A percentile compares a stretch with the other conserved stretches of the same genome.
Conservation (phyloP, 2,888 invertebrate species). For the Orchestes rusci region DNA sequence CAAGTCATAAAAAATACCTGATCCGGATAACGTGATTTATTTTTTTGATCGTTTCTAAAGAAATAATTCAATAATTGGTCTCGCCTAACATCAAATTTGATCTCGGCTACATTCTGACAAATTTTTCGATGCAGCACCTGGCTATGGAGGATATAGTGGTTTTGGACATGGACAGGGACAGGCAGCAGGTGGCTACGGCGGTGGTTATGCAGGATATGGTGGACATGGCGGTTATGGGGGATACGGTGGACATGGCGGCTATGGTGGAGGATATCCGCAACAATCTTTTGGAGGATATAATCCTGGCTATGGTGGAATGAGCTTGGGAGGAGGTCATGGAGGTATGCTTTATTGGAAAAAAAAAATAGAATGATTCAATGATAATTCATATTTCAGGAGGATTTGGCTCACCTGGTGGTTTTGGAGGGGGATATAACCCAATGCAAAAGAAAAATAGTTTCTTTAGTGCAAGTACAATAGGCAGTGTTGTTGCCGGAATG, state of each 20-base stretch:
- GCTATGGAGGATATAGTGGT: constrained; percentile 10
- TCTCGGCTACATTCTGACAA: too few species aligned
- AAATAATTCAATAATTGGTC: too few species aligned
- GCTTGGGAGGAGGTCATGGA: constrained; percentile 11
- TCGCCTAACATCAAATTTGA: too few species aligned
- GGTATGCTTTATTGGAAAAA: too few species aligned
- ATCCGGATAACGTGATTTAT: too few species aligned
- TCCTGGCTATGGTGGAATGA: constrained; percentile 24
- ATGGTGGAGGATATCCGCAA: constrained; percentile 17
- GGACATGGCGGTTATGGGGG: constrained; percentile 16
- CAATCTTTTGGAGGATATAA: constrained; percentile 19
- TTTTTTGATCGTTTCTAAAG: too few species aligned
- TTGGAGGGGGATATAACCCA: constrained; percentile 25
- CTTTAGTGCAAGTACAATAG: constrained; percentile 34
- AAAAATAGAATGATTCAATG: too few species aligned
- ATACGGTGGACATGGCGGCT: constrained; percentile 20
- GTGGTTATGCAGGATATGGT: constrained; percentile 5
- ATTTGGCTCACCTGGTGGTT: constrained; percentile 20
- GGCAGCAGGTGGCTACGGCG: too few species aligned
- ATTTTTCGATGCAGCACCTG: too few species aligned
- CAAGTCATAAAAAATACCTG: too few species aligned
- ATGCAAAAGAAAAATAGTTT: constrained; percentile 32
- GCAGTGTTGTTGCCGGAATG: constrained; percentile 37
- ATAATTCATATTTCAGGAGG: too few species aligned
- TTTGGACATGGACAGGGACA: constrained; percentile 9